Base-by-base conservation (phyloP, 2,888 invertebrate genomes). In the Tiphia femorata region DNA sequence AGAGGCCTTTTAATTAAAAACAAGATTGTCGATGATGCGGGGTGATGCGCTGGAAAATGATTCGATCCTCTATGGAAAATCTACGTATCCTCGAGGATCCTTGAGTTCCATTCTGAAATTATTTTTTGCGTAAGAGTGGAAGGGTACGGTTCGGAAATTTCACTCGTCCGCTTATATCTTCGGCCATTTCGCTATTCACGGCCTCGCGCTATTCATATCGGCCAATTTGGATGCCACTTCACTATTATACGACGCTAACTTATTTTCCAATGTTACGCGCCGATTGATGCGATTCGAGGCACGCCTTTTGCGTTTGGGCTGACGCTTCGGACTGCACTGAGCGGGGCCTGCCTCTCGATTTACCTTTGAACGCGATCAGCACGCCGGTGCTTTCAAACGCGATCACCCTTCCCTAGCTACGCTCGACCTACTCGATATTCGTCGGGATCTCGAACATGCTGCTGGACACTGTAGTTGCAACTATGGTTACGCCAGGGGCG, bases 1-100 rank as follows among this genome's bases (percentile, higher is more conserved):
- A 23, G 62, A 61, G 60, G 44, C 57, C 55, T 68, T 72, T 72
- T 70, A 72, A 72, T 72, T 72, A 72, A 64, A n/a, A 62, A 54
- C 60, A 46, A 49, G 58, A 49, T 51, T 58, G 41, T 53, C 58
- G 51, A 48, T 40, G 43, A 21, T 27, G 33, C 12, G 33, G 8
- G 25, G 25, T 6, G 25, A 8, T 7, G 33, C 33, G n/a, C n/a
- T 10, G 14, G 40, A 40, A 29, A 44, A 25, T 33, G 33, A 33
- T n/a, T n/a, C n/a, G n/a, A n/a, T n/a, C n/a, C n/a, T n/a, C n/a
- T n/a, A n/a, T n/a, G n/a, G n/a, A n/a, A n/a, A n/a, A n/a, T n/a
- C n/a, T n/a, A n/a, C n/a, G n/a, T n/a, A n/a, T n/a, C n/a, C n/a
- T n/a, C n/a, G n/a, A n/a, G n/a, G n/a, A n/a, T n/a, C n/a, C n/a